A percentile compares a stretch with the other conserved stretches of the same genome.
These are phyloP conservation scores for Caenorhabditis sinica DNA, from an alignment of 2,888 invertebrate species.

Conservation along the genomic window DNA sequence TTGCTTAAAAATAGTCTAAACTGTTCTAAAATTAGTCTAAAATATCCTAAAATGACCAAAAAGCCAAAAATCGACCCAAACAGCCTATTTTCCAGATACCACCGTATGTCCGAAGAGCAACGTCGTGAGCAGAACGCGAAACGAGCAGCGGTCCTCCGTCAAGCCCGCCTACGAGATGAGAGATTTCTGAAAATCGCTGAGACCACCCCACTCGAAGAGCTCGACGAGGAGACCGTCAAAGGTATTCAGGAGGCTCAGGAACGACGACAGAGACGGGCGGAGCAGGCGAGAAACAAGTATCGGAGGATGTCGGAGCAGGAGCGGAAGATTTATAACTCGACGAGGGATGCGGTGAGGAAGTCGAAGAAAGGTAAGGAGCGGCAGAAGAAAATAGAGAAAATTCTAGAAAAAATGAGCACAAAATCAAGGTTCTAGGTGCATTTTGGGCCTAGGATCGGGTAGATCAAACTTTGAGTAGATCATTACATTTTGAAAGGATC, in stretches of 20 bases:
- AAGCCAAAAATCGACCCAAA: no score
- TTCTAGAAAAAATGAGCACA: no score
- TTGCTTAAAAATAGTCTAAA: no score
- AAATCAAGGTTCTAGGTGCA: no score
- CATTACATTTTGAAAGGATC: no score
- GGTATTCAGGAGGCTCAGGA: slow-evolving; percentile 58
- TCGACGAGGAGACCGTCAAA: slow-evolving; percentile 58
- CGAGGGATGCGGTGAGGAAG: slow-evolving; percentile 70
- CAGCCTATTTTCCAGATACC: slow-evolving; percentile 54
- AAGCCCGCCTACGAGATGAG: slow-evolving; percentile 69
- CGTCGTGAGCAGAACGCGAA: slow-evolving; percentile 67
- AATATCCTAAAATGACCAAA: background rate
- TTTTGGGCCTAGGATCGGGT: no score
- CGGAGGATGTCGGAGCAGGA: slow-evolving; percentile 73
- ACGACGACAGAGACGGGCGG: slow-evolving; percentile 66
- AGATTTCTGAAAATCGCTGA: slow-evolving; percentile 65
- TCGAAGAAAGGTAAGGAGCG: slow-evolving; percentile 45
- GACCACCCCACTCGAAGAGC: slow-evolving; percentile 28
- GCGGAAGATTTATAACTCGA: slow-evolving; percentile 70
- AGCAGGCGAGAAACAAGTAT: slow-evolving; percentile 74
- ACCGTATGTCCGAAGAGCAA: slow-evolving; percentile 66
- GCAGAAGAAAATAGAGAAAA: background rate
- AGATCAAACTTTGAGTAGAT: no score
- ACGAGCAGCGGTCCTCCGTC: slow-evolving; percentile 67
- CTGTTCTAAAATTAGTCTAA: no score